phyloP scores from a whole-genome alignment of 1,140 invertebrate species.

The Nixonia krombeini region DNA sequence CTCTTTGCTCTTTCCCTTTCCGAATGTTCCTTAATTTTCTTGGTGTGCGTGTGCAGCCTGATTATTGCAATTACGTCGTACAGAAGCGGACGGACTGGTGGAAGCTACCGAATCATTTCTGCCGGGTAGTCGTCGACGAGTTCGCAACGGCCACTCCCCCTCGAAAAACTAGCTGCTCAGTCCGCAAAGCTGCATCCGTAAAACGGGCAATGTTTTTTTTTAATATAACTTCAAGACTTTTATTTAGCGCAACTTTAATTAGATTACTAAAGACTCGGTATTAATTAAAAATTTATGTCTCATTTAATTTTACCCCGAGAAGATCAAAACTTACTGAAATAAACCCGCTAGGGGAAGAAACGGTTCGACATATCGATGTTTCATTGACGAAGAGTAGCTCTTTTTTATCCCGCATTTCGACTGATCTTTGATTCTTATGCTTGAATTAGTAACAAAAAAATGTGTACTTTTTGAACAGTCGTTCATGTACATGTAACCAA shows the following conservation, averaged over 20 bases:
- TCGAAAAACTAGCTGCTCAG: constrained; percentile 30
- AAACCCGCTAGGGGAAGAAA: too few species aligned
- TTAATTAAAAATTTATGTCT: constrained; percentile 47
- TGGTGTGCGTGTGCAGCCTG: constrained; percentile 37
- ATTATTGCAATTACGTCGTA: constrained; percentile 41
- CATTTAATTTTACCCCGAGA: constrained; percentile 39
- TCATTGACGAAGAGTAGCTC: too few species aligned
- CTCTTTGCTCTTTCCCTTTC: constrained; percentile 13
- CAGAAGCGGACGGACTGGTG: constrained; percentile 37
- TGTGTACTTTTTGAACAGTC: too few species aligned
- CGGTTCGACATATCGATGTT: too few species aligned
- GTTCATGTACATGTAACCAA: too few species aligned
- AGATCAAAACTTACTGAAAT: too few species aligned
- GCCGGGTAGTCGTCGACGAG: constrained; percentile 36
- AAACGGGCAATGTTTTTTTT: constrained; percentile 36
- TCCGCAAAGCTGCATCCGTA: constrained; percentile 28
- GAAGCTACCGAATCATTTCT: constrained; percentile 50
- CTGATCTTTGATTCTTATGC: too few species aligned
- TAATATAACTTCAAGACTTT: constrained; percentile 44
- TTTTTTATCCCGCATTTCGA: too few species aligned
- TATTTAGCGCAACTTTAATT: constrained; percentile 45
- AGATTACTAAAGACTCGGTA: constrained; percentile 45
- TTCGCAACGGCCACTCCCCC: constrained; percentile 36
- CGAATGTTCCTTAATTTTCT: constrained; percentile 28
- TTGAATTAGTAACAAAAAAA: too few species aligned